Percentiles rank a stretch among this genome's conserved stretches.
These are phyloP conservation scores for Heterohyrax brucei DNA, from an alignment of 2,797 vertebrate genomes.

Conservation along the genomic window DNA sequence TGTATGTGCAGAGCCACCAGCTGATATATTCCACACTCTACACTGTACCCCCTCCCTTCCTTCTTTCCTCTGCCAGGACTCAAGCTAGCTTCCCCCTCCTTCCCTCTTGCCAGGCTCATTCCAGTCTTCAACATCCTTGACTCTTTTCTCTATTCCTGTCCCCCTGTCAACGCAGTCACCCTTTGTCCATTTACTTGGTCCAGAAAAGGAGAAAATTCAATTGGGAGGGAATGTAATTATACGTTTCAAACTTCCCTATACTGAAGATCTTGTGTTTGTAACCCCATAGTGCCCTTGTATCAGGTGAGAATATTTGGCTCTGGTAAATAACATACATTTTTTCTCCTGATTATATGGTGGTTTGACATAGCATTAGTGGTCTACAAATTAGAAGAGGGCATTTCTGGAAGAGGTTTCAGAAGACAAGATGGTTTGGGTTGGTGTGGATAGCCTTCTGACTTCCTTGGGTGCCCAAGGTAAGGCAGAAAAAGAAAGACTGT, in stretches of 20 bases:
- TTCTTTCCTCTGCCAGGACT: background rate
- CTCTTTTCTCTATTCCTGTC: constrained; percentile 1
- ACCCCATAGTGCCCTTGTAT: constrained; percentile 2
- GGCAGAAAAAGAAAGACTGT: background rate
- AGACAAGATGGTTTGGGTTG: constrained; percentile 22
- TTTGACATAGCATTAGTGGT: constrained; percentile 20
- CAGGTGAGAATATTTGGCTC: constrained; percentile 41
- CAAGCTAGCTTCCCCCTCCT: background rate
- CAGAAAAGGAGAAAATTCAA: constrained; percentile 20
- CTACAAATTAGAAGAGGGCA: constrained; percentile 47
- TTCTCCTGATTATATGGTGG: constrained; percentile 23
- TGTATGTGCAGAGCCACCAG: background rate
- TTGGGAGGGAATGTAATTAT: background rate
- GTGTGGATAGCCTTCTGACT: constrained; percentile 19
- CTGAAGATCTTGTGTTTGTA: constrained; percentile 24
- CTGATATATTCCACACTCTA: background rate
- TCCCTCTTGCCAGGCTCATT: constrained; percentile 6
- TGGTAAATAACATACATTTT: constrained; percentile 48
- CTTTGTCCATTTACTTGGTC: constrained; percentile 28
- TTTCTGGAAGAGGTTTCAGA: constrained; percentile 60
- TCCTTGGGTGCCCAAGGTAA: constrained; percentile 17
- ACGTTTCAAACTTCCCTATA: background rate
- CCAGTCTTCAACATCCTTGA: constrained; percentile 9
- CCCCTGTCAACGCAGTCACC: background rate
- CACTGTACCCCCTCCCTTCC: background rate